Evolutionary conservation across 2,797 vertebrate species (phyloP).

Genomic region (Myripristis murdjan): DNA sequence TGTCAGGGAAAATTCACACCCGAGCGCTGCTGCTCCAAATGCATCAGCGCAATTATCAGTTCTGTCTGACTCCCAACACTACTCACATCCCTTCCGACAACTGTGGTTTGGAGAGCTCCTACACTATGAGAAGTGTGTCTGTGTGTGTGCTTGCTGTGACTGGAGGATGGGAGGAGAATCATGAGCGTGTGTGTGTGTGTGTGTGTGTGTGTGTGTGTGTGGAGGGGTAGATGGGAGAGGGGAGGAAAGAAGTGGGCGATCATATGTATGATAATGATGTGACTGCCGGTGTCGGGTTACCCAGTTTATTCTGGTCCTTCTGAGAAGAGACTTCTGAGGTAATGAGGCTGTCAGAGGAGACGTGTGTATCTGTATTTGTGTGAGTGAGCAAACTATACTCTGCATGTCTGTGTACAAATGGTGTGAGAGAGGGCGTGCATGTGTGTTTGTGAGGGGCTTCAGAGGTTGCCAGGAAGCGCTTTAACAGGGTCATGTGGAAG

Average conservation of each 20-base stretch:
- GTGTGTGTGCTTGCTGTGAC: constrained; percentile 4
- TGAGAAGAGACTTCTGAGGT: constrained; percentile 54
- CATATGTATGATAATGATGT: constrained; percentile 30
- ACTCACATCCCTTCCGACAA: constrained; percentile 2
- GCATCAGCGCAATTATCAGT: constrained; percentile 10
- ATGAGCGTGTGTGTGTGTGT: too few species aligned
- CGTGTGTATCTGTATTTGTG: constrained; percentile 2
- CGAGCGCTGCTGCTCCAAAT: constrained; percentile 17
- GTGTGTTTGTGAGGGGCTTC: constrained; percentile 9
- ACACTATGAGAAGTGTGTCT: neutral
- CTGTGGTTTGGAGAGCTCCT: neutral
- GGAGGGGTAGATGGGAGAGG: neutral
- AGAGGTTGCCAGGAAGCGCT: constrained; percentile 11
- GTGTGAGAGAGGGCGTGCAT: neutral
- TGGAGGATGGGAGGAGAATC: neutral
- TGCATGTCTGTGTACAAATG: neutral
- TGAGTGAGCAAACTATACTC: neutral
- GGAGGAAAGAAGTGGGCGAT: constrained; percentile 4
- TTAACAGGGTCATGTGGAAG: constrained; percentile 23
- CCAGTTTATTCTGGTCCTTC: constrained; percentile 72
- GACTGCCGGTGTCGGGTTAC: constrained; percentile 69
- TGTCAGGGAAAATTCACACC: constrained; percentile 44
- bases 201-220: constrained; percentile 6
- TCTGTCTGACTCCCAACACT: constrained; percentile 1
- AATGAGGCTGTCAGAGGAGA: constrained; percentile 32